Base-by-base conservation (phyloP, 2,113 vertebrate genomes). In the Calyptommatus sinebrachiatus region DNA sequence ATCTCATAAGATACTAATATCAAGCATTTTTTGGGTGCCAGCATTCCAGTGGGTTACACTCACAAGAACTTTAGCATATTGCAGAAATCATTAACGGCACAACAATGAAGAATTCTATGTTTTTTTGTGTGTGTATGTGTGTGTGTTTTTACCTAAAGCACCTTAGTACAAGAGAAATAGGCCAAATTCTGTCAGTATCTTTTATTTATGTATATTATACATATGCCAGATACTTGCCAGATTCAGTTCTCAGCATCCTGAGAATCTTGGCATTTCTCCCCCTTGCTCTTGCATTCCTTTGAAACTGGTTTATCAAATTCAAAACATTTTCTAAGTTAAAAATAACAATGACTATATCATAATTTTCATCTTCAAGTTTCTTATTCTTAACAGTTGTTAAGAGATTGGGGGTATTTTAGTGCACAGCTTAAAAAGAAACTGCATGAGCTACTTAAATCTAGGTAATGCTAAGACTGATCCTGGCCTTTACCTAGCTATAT, bases 1-100 rank as follows among this genome's bases (percentile, higher is more conserved):
- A 1, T 78, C 86, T 83, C 85, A 79, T 76, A 81, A 79, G 7
- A 80, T 31, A 29, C 8, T 73, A 46, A 83, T 8, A 71, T 66
- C 46, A 79, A 76, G n/a, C 65, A 73, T 50, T 10, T n/a, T 78
- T 71, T 9, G 79, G 1, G 62, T 53, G 61, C 68, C 21, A 62
- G 62, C 35, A 77, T 62, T 62, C 61, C 50, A 41, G 79, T 8
- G 66, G 1, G 5, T 72, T 0, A 0, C 1, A 73, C 4, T 74
- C 0, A 0, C 1, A 71, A 2, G 22, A 86, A 0, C 7, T 79
- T 79, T 75, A 48, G 28, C 68, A 4, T 71, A 67, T 80, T 70
- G 73, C 48, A 76, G 71, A 53, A 46, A n/a, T n/a, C 35, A 71
- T 41, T 70, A 22, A 28, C 46, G 21, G 50, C 60, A 29, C 2